Base-by-base conservation (phyloP, 1,140 invertebrate species). In the Microplitis demolitor region DNA sequence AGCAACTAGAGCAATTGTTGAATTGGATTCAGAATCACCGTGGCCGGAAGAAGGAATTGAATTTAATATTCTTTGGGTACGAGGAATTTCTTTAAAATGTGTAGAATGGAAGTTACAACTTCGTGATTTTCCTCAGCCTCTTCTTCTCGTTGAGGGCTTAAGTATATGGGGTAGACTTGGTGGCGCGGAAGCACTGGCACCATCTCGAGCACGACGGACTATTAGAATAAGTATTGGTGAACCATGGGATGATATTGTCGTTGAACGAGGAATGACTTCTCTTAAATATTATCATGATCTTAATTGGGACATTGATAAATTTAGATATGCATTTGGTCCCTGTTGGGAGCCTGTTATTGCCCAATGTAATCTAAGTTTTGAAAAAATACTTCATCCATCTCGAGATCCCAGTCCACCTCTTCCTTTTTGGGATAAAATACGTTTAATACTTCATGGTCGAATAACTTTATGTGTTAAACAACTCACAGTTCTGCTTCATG, bases 301-400 rank as follows among this genome's bases (percentile, higher is more conserved):
- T n/a, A 97, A 96, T 83, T 97, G 95, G 89, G 96, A 97, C 79
- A 92, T 97, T 74, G 91, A 95, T 64, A 92, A 93, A 74, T 96
- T 93, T 77, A 93, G 93, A 79, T 95, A 97, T 81, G 96, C 97
- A 0, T 98, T 99, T 86, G 98, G 98, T 0, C 96, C 97, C 0
- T 99, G 97, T 86, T 99, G 98, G 98, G 98, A 99, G 81, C 97
- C 98, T 0, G 95, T 98, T 0, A 93, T 99, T 76, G 95, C 97
- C 0, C 97, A 99, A 81, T 97, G 96, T 78, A 98, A 97, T 84
- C 87, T 98, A 13, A 93, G 94, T 79, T 97, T 93, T 89, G 95
- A 94, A 82, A 95, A 95, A 84, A 95, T 96, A 13, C 89, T 93
- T 0, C 89, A 93, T 45, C 96, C 96, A 0, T 97, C 96, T 0